Conservation (phyloP, 2,888 invertebrate genomes). For the Phortica magna region DNA sequence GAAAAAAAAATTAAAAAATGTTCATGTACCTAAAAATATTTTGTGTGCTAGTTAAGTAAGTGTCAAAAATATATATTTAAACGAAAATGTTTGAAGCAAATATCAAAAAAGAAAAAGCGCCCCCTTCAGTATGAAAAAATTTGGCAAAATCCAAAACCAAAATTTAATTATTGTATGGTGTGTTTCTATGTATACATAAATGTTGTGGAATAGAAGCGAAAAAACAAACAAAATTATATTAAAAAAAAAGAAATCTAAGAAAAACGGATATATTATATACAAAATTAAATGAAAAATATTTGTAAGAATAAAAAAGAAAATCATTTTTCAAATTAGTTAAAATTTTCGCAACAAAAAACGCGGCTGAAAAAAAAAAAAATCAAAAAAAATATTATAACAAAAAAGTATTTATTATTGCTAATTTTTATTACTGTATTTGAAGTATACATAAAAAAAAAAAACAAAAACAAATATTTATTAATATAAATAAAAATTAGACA, state of each 20-base stretch:
- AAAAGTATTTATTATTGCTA: slow-evolving; percentile 72
- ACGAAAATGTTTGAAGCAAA: slow-evolving; percentile 45
- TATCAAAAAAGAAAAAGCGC: slow-evolving; percentile 40
- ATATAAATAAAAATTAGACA: slow-evolving; percentile 76
- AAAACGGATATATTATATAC: slow-evolving; percentile 37
- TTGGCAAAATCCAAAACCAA: slow-evolving; percentile 54
- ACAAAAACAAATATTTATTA: slow-evolving; percentile 63
- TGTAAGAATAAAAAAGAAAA: slow-evolving; percentile 45
- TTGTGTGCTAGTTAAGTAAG: slow-evolving; percentile 76
- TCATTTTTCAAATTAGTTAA: slow-evolving; percentile 48
- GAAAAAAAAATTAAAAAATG: slow-evolving; percentile 55
- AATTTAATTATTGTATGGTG: slow-evolving; percentile 46
- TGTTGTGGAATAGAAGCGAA: slow-evolving; percentile 62
- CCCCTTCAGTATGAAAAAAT: slow-evolving; percentile 38
- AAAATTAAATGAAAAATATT: slow-evolving; percentile 41
- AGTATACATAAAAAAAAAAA: slow-evolving; percentile 70
- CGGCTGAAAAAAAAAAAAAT: slow-evolving; percentile 25
- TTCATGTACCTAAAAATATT: slow-evolving; percentile 76
- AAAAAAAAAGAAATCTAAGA: slow-evolving; percentile 19
- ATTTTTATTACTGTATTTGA: slow-evolving; percentile 70
- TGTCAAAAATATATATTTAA: slow-evolving; percentile 63
- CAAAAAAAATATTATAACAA: slow-evolving; percentile 44
- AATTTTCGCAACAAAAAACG: slow-evolving; percentile 36
- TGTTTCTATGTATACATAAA: slow-evolving; percentile 58
- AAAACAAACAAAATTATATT: slow-evolving; percentile 50